Base-by-base conservation (phyloP, 2,888 invertebrate genomes). In the Agrilus mali region DNA sequence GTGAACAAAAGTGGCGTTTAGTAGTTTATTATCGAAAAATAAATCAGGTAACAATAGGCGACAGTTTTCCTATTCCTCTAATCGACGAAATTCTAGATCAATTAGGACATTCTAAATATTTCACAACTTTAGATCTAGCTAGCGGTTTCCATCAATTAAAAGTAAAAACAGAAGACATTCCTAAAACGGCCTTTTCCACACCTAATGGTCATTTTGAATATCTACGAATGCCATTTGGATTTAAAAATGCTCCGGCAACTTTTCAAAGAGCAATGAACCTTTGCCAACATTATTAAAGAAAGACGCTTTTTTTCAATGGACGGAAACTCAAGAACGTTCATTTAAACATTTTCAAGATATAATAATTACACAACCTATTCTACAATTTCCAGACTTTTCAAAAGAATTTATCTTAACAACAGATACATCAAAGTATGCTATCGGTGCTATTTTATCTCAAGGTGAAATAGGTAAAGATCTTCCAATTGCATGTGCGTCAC, bases 211-310 rank as follows among this genome's bases (percentile, higher is more conserved):
- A 57, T 44, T 57, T 4, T 4, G 45, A 57, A 27, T 55, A 41
- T 39, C 33, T 32, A 1, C 34, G 50, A 14, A 56, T 56, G 53
- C 56, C 56, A 4, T 53, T 55, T 37, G 54, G 55, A 5, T 42
- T 57, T 15, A 56, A 52, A 37, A 51, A 51, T 31, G 52, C 56
- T 2, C 55, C 56, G 1, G 49, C 56, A 0, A 57, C n/a, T n/a
- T n/a, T n/a, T n/a, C 54, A 56, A 47, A 33, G 53, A 7, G 27
- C 55, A 33, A 60, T 60, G 56, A 54, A 42, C 56, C 56, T 0
- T 32, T 60, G 20, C 54, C 55, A 4, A 15, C 12, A 31, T n/a
- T 45, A 13, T 31, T 45, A 43, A 45, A 43, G 14, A 45, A 39
- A 22, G 36, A 40, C 10, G 12, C 12, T 12, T 3, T 6, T 8